phyloP scores from a whole-genome alignment of 2,113 vertebrate species.

The Bagarius yarrelli region DNA sequence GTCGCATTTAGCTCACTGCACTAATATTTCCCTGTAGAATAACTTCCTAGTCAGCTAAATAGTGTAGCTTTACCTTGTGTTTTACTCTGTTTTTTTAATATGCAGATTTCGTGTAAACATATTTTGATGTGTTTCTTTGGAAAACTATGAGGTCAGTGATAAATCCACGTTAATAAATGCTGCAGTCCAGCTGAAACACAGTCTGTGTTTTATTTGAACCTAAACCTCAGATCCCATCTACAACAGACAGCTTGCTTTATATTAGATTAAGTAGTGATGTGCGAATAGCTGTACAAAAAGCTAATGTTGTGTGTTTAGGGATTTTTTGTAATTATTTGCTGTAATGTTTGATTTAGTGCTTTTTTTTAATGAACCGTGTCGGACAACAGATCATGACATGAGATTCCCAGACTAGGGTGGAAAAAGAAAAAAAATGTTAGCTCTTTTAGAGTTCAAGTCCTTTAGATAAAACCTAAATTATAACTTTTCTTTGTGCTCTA shows the following conservation, averaged over 20 bases:
- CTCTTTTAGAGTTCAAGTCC: constrained; percentile 61
- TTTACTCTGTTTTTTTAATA: constrained; percentile 40
- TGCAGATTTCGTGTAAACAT: constrained; percentile 25
- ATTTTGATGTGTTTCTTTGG: background rate
- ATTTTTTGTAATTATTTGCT: constrained; percentile 58
- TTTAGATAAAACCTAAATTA: constrained; percentile 60
- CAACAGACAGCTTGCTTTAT: constrained; percentile 27
- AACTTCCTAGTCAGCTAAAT: constrained; percentile 41
- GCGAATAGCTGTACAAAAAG: background rate
- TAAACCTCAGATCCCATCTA: constrained; percentile 29
- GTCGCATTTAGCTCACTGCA: constrained; percentile 42
- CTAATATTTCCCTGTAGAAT: constrained; percentile 48
- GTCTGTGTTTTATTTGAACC: constrained; percentile 43
- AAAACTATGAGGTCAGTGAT: constrained; percentile 1
- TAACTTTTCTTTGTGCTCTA: constrained; percentile 52
- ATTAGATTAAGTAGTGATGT: background rate
- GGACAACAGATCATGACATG: constrained; percentile 56
- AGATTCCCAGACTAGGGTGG: constrained; percentile 56
- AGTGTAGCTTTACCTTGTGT: constrained; percentile 16
- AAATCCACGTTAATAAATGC: constrained; percentile 27
- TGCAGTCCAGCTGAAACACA: constrained; percentile 54
- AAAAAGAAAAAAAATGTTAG: constrained; percentile 49
- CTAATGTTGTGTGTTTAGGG: constrained; percentile 36
- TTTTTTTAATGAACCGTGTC: constrained; percentile 59
- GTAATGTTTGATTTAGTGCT: constrained; percentile 44